A percentile compares a stretch with the other conserved stretches of the same genome.
Conservation (phyloP, 2,888 invertebrate species). For the Patella caerulea region DNA sequence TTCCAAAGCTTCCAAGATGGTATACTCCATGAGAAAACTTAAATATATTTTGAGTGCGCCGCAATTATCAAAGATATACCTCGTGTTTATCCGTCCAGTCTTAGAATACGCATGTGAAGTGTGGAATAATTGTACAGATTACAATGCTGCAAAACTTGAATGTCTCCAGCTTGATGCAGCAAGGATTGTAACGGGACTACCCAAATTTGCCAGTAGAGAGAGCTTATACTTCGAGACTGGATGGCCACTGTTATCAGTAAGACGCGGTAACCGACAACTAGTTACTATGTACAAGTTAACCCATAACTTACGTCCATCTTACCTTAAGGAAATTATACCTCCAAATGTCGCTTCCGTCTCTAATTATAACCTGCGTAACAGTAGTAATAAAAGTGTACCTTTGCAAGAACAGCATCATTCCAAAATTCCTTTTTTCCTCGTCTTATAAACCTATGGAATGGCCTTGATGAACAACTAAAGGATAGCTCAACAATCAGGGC, state of each 20-base stretch:
- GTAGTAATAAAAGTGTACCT: too few relatives aligned
- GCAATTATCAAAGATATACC: not conserved
- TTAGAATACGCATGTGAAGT: conserved; percentile 6
- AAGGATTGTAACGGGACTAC: not conserved
- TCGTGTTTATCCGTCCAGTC: not conserved
- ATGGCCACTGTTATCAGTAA: not conserved
- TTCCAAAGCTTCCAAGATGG: not conserved
- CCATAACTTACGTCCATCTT: not conserved
- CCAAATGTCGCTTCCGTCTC: not conserved
- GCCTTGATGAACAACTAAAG: too few relatives aligned
- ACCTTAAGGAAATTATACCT: not conserved
- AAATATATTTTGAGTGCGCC: not conserved
- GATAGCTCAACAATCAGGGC: too few relatives aligned
- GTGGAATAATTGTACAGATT: conserved; percentile 1
- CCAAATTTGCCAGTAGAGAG: not conserved
- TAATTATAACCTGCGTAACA: not conserved
- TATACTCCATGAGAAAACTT: not conserved
- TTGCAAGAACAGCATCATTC: too few relatives aligned
- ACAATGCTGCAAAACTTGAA: not conserved
- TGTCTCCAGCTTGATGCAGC: not conserved
- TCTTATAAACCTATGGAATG: too few relatives aligned
- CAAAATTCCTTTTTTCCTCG: too few relatives aligned
- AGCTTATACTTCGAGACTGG: not conserved
- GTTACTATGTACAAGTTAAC: not conserved
- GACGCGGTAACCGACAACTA: not conserved